Base-by-base conservation (phyloP, 1,140 invertebrate genomes). In the Nephotettix cincticeps region DNA sequence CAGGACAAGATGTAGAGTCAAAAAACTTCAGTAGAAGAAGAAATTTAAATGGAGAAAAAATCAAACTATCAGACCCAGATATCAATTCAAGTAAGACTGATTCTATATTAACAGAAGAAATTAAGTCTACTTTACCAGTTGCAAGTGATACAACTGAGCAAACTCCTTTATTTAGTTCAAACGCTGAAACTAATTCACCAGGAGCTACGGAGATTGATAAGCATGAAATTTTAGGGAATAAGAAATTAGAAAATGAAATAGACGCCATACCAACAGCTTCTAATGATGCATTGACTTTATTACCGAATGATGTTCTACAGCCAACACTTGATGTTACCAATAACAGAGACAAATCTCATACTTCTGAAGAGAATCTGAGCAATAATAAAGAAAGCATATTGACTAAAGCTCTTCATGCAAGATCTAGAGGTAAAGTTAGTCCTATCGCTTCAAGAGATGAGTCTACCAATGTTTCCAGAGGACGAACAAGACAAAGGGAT, bases 1-100 rank as follows among this genome's bases (percentile, higher is more conserved):
- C 27, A 61, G 25, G 27, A 27, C 56, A 61, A 61, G 56, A 61
- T 61, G 56, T 61, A 14, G 56, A 61, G 23, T 25, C 56, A 27
- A 61, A 51, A 51, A 51, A 2, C 2, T 27, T 14, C 23, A 23
- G 56, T 27, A 61, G 56, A 61, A 61, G 56, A 61, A 61, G 56
- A 28, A 51, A 51, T 51, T 51, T 51, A 51, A n/a, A 4, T 51
- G 21, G 19, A 19, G 47, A 51, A 51, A 51, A 21, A 51, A 4
- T 21, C 47, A 51, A 51, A 51, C 6, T 17, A 40, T 9, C 47
- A 51, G 19, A 4, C 21, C 3, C n/a, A 9, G 21, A 51, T 51
- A n/a, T 9, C 19, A 51, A n/a, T 51, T 51, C 47, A 51, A 21
- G 47, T n/a, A 51, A 21, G 21, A 51, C 47, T 19, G 14, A 4